Conservation (phyloP, 2,888 invertebrate genomes). For the Andrena fulva region DNA sequence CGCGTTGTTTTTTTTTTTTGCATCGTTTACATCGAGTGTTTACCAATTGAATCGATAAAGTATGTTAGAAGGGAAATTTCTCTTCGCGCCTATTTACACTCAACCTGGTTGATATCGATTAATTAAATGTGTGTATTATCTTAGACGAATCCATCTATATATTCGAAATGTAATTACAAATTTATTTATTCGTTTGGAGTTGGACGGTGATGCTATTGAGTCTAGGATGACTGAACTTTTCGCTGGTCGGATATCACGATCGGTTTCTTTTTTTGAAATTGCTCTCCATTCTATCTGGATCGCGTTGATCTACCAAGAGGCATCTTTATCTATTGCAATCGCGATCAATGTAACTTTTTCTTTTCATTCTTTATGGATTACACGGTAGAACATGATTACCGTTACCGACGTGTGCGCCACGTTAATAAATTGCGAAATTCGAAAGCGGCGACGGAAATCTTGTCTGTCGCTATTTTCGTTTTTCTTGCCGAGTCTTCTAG, state of each 20-base stretch:
- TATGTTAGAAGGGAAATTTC: not conserved
- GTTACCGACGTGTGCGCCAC: too few species aligned
- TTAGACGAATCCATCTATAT: not conserved
- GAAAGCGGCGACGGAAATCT: too few species aligned
- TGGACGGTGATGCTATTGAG: not conserved
- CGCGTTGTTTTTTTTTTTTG: constrained; percentile 15
- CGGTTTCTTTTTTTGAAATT: not conserved
- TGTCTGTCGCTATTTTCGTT: too few species aligned
- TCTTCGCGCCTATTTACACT: not conserved
- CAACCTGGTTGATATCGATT: constrained; percentile 5
- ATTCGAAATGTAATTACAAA: not conserved
- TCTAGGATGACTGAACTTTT: not conserved
- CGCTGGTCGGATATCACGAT: not conserved
- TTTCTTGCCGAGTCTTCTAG: too few species aligned
- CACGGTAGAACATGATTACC: not conserved
- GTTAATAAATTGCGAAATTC: too few species aligned
- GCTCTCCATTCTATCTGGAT: not conserved
- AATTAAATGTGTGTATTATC: constrained; percentile 15
- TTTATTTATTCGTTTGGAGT: not conserved
- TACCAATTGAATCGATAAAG: constrained; percentile 14
- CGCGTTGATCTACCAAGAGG: not conserved
- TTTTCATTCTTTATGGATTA: not conserved
- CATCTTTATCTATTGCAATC: not conserved
- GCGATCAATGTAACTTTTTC: not conserved
- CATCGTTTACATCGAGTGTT: constrained; percentile 8